Evolutionary conservation across 2,113 vertebrate species (phyloP).

Genomic region (Pholis gunnellus): DNA sequence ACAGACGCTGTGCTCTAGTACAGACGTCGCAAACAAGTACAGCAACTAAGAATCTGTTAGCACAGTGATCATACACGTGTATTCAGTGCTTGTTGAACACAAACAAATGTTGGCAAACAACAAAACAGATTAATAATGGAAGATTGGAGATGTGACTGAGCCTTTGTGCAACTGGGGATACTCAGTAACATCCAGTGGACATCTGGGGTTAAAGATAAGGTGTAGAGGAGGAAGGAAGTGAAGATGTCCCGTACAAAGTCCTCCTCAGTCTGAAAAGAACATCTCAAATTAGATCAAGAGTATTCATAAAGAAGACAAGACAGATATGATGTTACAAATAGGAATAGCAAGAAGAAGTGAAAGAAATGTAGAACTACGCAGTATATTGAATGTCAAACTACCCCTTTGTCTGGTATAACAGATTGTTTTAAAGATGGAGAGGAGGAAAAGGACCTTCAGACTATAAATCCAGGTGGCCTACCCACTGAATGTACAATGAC

Average conservation of each 20-base stretch:
- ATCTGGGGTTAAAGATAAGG: background rate
- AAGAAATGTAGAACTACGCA: constrained; percentile 7
- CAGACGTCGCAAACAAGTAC: background rate
- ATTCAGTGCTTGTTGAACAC: background rate
- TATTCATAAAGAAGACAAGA: constrained; percentile 9
- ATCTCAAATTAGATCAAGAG: background rate
- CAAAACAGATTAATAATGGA: background rate
- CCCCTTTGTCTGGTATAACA: background rate
- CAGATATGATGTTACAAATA: background rate
- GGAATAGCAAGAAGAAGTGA: background rate
- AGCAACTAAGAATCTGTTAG: background rate
- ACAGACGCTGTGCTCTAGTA: background rate
- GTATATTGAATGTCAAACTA: background rate
- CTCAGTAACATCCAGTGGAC: background rate
- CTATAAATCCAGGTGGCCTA: constrained; percentile 5
- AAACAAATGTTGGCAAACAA: background rate
- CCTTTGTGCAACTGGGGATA: background rate
- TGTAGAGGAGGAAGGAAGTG: background rate
- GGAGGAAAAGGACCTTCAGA: background rate
- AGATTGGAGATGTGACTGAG: background rate
- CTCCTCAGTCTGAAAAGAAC: background rate
- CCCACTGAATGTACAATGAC: constrained; percentile 2
- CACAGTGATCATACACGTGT: background rate
- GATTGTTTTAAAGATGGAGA: constrained; percentile 11
- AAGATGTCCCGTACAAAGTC: background rate